Conservation (phyloP, 2,888 invertebrate genomes). For the Himalopsyche kuldschensis region DNA sequence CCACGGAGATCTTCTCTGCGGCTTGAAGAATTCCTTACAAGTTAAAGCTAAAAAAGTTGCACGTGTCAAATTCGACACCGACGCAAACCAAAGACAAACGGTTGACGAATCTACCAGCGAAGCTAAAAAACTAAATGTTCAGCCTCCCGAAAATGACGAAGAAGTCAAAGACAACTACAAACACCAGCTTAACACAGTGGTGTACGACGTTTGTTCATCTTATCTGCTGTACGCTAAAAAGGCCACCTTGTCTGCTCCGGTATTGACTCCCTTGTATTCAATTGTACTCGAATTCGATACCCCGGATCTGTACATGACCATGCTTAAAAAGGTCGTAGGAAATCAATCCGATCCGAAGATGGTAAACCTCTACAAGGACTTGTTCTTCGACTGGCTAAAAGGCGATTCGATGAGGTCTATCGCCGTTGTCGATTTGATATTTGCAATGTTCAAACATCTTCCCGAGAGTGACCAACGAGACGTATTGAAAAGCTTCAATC, state of each 20-base stretch:
- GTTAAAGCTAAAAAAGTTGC: conserved; percentile 44
- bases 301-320: conserved; percentile 52
- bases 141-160: neutral
- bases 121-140: neutral
- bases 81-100: conserved; percentile 41
- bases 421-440: conserved; percentile 64
- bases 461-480: conserved; percentile 56
- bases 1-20: conserved; percentile 47
- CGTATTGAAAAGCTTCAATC: conserved; percentile 59
- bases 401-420: conserved; percentile 57
- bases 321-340: conserved; percentile 46
- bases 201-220: conserved; percentile 52
- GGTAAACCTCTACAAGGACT: conserved; percentile 43
- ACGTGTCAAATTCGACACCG: conserved; percentile 57
- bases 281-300: conserved; percentile 63
- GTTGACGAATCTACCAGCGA: conserved; percentile 43
- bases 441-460: conserved; percentile 62
- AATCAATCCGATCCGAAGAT: conserved; percentile 37
- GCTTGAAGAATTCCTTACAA: conserved; percentile 44
- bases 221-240: conserved; percentile 61
- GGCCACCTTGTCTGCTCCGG: conserved; percentile 49
- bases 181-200: conserved; percentile 53
- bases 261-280: conserved; percentile 57
- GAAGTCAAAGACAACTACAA: conserved; percentile 44
- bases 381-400: conserved; percentile 55